These are phyloP conservation scores for Pantherophis vulpinus DNA, from an alignment of 2,797 vertebrate species.

Conservation along the genomic window DNA sequence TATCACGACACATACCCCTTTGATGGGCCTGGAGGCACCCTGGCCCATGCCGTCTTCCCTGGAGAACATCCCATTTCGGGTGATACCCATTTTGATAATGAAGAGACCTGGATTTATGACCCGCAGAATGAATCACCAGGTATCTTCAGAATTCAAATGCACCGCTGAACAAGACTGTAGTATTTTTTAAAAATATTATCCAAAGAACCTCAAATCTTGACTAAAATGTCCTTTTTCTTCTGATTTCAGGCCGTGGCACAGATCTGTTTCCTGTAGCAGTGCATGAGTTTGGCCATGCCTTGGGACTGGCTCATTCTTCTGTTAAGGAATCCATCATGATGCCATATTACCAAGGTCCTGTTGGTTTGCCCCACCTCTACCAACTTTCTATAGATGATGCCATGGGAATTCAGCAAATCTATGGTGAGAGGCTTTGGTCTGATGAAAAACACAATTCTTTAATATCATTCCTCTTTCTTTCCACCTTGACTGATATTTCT, in stretches of 20 bases:
- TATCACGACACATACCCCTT: conserved; percentile 91
- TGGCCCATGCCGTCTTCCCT: conserved; percentile 91
- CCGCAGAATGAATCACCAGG: neutral
- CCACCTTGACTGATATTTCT: too few relatives aligned
- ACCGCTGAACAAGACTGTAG: too few relatives aligned
- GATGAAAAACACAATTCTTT: neutral
- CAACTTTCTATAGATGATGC: conserved; percentile 77
- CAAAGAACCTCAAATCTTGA: too few relatives aligned
- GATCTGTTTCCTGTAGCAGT: conserved; percentile 89
- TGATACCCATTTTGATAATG: conserved; percentile 87
- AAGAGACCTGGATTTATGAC: conserved; percentile 82
- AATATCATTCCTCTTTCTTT: neutral
- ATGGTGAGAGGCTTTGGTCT: conserved; percentile 70
- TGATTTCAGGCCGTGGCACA: conserved; percentile 58
- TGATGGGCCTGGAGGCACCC: conserved; percentile 84
- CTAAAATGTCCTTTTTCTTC: conserved; percentile 46
- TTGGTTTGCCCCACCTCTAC: conserved; percentile 66
- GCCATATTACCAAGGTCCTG: conserved; percentile 86
- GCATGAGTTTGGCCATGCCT: conserved; percentile 88
- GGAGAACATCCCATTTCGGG: conserved; percentile 76
- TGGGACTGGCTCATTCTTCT: conserved; percentile 87
- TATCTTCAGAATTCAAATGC: neutral
- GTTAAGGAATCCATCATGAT: conserved; percentile 83
- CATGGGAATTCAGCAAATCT: conserved; percentile 82
- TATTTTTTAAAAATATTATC: neutral